These are phyloP conservation scores for Macaria liturata DNA, from an alignment of 2,888 invertebrate genomes.

Conservation along the genomic window DNA sequence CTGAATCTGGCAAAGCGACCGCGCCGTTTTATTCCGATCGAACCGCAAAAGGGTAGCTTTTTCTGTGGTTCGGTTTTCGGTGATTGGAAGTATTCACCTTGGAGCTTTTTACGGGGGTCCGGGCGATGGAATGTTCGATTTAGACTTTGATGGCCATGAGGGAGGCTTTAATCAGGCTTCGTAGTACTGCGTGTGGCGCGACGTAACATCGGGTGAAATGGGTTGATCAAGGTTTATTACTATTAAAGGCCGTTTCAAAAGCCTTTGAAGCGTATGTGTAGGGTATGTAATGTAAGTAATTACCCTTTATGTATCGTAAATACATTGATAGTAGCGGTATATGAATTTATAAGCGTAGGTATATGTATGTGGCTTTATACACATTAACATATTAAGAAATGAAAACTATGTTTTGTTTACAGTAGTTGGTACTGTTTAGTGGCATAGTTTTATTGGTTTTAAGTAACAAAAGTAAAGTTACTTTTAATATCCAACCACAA, in stretches of 20 bases:
- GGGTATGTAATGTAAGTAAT: too few relatives aligned
- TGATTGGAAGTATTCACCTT: constrained; percentile 47
- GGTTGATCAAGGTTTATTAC: constrained; percentile 15
- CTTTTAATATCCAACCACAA: too few relatives aligned
- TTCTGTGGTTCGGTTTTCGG: constrained; percentile 43
- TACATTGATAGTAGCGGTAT: too few relatives aligned
- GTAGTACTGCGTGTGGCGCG: constrained; percentile 8
- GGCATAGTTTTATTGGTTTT: too few relatives aligned
- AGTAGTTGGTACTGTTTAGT: too few relatives aligned
- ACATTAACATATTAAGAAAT: too few relatives aligned
- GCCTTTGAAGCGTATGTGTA: not conserved
- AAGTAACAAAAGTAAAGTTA: too few relatives aligned
- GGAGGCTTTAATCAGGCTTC: constrained; percentile 38
- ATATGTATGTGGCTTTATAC: too few relatives aligned
- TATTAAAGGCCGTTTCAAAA: constrained; percentile 39
- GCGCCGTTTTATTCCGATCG: constrained; percentile 63
- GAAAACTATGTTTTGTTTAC: too few relatives aligned
- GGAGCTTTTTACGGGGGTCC: constrained; percentile 32
- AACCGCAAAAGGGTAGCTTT: constrained; percentile 49
- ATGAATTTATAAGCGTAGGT: too few relatives aligned
- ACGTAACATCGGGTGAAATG: constrained; percentile 12
- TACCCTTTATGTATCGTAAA: too few relatives aligned
- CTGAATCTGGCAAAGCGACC: constrained; percentile 64
- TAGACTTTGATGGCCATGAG: constrained; percentile 51
- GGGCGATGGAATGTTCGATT: constrained; percentile 49